Evolutionary conservation across 1,140 invertebrate genomes (phyloP).

Genomic region (Zaprionus davidi): DNA sequence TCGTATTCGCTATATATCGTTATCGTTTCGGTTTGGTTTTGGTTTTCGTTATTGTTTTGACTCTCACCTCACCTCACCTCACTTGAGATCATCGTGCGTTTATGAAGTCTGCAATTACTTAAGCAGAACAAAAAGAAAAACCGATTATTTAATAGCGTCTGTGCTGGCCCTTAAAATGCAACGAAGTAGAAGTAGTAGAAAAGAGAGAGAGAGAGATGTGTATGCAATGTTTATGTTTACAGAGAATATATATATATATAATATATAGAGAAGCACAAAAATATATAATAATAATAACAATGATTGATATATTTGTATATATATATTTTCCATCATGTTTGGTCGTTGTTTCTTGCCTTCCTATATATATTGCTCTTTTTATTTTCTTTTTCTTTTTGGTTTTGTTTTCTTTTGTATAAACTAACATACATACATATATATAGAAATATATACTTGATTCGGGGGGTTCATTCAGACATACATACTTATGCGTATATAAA

Average conservation of each 20-base stretch:
- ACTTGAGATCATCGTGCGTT: constrained; percentile 81
- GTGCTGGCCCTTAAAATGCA: constrained; percentile 76
- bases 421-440: constrained; percentile 49
- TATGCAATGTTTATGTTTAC: constrained; percentile 53
- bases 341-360: constrained; percentile 39
- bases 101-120: constrained; percentile 84
- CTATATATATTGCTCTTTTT: constrained; percentile 29
- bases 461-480: constrained; percentile 54
- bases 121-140: constrained; percentile 84
- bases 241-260: constrained; percentile 30
- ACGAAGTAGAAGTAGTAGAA: constrained; percentile 71
- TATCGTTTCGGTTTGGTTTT: constrained; percentile 40
- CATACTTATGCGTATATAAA: constrained; percentile 27
- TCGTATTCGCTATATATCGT: constrained; percentile 46
- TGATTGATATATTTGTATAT: constrained; percentile 40
- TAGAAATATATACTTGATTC: constrained; percentile 48
- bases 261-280: constrained; percentile 22
- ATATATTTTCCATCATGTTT: constrained; percentile 42
- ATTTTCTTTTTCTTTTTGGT: constrained; percentile 29
- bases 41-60: constrained; percentile 62
- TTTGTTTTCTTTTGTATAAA: constrained; percentile 41
- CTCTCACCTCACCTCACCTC: constrained; percentile 82
- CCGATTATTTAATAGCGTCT: constrained; percentile 83
- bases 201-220: constrained; percentile 70
- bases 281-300: constrained; percentile 19